phyloP scores from a whole-genome alignment of 2,797 vertebrate species.

The Thalassophryne amazonica region DNA sequence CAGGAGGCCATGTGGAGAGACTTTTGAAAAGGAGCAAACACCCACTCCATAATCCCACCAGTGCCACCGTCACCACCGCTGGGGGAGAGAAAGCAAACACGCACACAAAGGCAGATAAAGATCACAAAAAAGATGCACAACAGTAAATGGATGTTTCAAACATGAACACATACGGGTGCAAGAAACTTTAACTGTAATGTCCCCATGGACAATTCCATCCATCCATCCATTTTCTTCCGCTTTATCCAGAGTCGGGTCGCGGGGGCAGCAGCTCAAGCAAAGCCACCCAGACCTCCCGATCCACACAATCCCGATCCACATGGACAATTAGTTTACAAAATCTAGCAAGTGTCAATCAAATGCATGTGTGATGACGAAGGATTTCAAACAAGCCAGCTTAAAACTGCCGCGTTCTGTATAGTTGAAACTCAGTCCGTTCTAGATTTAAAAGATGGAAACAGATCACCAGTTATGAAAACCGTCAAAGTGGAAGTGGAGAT shows the following conservation, averaged over 20 bases:
- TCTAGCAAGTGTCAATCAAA: too few species aligned
- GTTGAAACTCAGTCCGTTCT: conserved; percentile 34
- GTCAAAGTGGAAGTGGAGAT: conserved; percentile 38
- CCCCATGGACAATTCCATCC: too few species aligned
- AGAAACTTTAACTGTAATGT: conserved; percentile 7
- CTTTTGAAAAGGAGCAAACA: conserved; percentile 80
- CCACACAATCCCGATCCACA: too few species aligned
- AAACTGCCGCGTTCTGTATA: conserved; percentile 9
- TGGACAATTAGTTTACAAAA: too few species aligned
- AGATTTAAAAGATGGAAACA: conserved; percentile 59
- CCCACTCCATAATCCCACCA: conserved; percentile 76
- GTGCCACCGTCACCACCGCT: conserved; percentile 67
- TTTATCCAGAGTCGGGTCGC: too few species aligned
- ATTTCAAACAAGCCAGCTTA: conserved; percentile 3
- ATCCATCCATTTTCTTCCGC: too few species aligned
- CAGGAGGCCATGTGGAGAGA: conserved; percentile 80
- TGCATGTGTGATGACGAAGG: too few species aligned
- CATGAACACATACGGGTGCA: conserved; percentile 17
- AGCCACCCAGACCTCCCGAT: too few species aligned
- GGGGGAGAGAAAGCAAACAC: conserved; percentile 36
- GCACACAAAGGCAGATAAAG: conserved; percentile 23
- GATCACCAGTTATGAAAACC: conserved; percentile 32
- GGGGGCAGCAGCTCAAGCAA: too few species aligned
- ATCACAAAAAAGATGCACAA: conserved; percentile 34
- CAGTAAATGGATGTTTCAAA: conserved; percentile 36